Evolutionary conservation across 1,140 invertebrate genomes (phyloP), one percentile per base, ranked within the genome.

Genomic region (Helicorthomorpha holstii): DNA sequence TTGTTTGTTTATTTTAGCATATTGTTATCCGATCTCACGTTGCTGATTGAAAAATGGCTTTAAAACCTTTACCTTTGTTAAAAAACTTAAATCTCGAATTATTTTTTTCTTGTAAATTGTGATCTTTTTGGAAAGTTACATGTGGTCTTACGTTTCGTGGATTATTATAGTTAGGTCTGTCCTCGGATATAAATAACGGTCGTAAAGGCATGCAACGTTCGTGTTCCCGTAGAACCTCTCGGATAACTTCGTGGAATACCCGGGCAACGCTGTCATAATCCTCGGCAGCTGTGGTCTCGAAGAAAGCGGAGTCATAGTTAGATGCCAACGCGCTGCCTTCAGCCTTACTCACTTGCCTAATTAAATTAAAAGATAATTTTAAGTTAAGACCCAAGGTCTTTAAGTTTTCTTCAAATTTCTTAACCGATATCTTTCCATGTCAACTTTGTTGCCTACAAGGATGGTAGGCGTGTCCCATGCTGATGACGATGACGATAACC

Each of bases 401-500:
- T 34, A 16, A 16, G 29, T 34, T 7, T 34, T 34, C 29, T 34
- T 34, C 29, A 7, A 34, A 7, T 34, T 7, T 34, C 7, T 53
- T 38, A 52, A 69, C 69, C 69, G 64, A 58, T 70, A 71, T 59
- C 69, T 46, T 54, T 71, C 69, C 48, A 71, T 54, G 54, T 71
- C 69, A 27, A 64, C 63, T 60, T 71, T 71, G 57, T 71, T 71
- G n/a, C 69, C 69, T 1, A 71, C 63, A 0, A 71, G 56, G 10
- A 67, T 64, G 0, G 68, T 52, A n/a, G 64, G 67, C 52, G 58
- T 58, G 26, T 65, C 68, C 56, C 60, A 58, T 43, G 51, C 62
- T 38, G n/a, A n/a, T 34, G 7, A 16, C 29, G 29, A 34, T 16
- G 41, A 59, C 27, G 52, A 58, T 21, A 55, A 56, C 54, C 63